Conservation (phyloP, 2,113 vertebrate genomes). For the Morone saxatilis region DNA sequence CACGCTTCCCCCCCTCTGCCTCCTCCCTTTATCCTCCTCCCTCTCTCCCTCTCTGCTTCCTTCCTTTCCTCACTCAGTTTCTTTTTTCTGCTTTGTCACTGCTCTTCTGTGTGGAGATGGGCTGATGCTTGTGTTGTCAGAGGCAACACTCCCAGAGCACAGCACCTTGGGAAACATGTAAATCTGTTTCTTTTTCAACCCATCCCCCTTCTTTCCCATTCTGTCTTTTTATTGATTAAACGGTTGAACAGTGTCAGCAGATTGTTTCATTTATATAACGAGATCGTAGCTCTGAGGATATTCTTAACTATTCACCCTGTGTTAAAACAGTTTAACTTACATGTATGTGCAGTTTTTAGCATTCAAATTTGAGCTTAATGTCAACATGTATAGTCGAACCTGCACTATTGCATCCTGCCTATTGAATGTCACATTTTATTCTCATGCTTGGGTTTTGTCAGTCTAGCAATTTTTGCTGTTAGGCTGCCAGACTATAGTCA, state of each 20-base stretch:
- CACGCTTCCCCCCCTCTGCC: background rate
- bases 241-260: slow-evolving; percentile 4
- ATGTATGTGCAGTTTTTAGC: no score
- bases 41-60: background rate
- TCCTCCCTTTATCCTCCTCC: slow-evolving; percentile 5
- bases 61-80: slow-evolving; percentile 2
- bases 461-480: background rate
- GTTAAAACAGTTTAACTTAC: background rate
- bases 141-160: slow-evolving; percentile 63
- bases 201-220: background rate
- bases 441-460: background rate
- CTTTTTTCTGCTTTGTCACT: slow-evolving; percentile 81
- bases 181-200: slow-evolving; percentile 25
- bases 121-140: slow-evolving; percentile 73
- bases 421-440: background rate
- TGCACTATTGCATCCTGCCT: background rate
- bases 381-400: background rate
- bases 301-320: background rate
- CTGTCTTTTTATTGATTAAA: slow-evolving; percentile 9
- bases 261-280: background rate
- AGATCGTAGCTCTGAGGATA: background rate
- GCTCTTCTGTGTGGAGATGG: slow-evolving; percentile 69
- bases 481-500: background rate
- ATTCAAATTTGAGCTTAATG: background rate
- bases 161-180: slow-evolving; percentile 53